Percentiles rank a stretch among this genome's conserved stretches.
These are phyloP conservation scores for Dicerorhinus sumatrensis DNA, from an alignment of 2,113 vertebrate species.

Conservation along the genomic window DNA sequence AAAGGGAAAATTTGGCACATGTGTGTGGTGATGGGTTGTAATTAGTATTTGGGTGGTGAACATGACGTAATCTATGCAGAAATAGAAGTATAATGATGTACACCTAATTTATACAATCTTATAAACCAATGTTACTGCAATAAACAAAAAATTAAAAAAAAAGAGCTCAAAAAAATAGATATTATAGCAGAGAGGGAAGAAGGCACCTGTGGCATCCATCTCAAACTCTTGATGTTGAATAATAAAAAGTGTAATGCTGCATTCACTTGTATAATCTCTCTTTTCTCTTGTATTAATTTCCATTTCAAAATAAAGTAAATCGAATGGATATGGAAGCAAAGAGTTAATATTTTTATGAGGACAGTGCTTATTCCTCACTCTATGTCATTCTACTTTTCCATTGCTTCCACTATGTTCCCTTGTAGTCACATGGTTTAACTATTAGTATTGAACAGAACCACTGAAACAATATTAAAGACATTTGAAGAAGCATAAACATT, in stretches of 20 bases:
- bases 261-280: background rate
- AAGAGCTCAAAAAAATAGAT: too few species aligned
- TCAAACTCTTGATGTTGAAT: background rate
- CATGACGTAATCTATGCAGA: too few species aligned
- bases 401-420: background rate
- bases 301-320: background rate
- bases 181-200: background rate
- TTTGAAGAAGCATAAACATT: background rate
- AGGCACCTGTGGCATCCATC: background rate
- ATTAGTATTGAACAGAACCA: background rate
- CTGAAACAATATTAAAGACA: background rate
- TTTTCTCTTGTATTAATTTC: background rate
- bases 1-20: too few species aligned
- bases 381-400: background rate
- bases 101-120: too few species aligned
- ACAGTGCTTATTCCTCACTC: background rate
- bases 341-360: background rate
- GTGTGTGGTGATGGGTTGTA: too few species aligned
- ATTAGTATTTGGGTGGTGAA: too few species aligned
- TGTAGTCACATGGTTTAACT: background rate
- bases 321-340: background rate
- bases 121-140: too few species aligned
- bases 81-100: too few species aligned
- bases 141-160: too few species aligned
- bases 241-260: background rate